phyloP scores from a whole-genome alignment of 2,888 invertebrate genomes.

The Stenoptilia bipunctidactyla region DNA sequence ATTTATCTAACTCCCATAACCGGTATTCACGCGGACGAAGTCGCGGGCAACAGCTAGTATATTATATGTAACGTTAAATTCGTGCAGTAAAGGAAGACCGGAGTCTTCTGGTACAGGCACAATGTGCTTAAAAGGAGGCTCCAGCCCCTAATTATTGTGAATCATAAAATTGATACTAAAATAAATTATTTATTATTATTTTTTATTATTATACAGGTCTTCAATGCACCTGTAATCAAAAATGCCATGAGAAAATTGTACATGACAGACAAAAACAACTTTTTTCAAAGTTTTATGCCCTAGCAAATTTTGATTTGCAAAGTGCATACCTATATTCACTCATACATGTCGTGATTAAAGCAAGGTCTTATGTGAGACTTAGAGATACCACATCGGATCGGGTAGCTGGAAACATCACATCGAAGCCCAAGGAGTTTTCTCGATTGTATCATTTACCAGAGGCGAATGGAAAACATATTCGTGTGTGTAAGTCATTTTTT shows the following conservation, averaged over 20 bases:
- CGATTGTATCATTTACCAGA: constrained; percentile 10
- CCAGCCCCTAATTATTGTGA: too few species aligned
- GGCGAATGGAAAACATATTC: constrained; percentile 7
- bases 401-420: constrained; percentile 7
- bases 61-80: too few species aligned
- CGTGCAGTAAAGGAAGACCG: too few species aligned
- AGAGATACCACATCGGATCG: constrained; percentile 3
- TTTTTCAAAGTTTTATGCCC: constrained; percentile 6
- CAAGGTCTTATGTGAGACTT: constrained; percentile 9
- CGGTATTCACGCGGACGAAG: too few species aligned
- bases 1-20: too few species aligned
- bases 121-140: too few species aligned
- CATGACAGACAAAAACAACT: constrained; percentile 9
- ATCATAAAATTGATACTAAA: too few species aligned
- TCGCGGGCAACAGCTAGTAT: too few species aligned
- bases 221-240: constrained; percentile 5
- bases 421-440: constrained; percentile 7
- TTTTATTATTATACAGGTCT: too few species aligned
- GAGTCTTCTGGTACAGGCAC: too few species aligned
- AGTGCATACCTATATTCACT: constrained; percentile 13
- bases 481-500: constrained; percentile 11
- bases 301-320: constrained; percentile 13
- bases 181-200: too few species aligned
- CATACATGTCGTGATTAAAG: constrained; percentile 12
- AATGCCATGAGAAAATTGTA: constrained; percentile 12